Evolutionary conservation across 1,140 invertebrate species (phyloP).

Genomic region (Lucilia sericata): DNA sequence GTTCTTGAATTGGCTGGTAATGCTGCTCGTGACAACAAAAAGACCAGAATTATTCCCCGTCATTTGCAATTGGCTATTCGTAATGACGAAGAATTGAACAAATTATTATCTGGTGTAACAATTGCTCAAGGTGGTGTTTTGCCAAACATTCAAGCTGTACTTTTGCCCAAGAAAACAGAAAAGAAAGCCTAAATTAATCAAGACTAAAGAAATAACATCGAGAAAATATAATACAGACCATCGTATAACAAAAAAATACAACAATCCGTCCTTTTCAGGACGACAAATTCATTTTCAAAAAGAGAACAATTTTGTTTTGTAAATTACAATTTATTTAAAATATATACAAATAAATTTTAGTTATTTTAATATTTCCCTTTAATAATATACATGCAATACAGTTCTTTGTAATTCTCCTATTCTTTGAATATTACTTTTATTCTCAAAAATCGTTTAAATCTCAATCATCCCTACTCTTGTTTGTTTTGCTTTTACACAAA

Average conservation of each 20-base stretch:
- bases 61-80: slow-evolving; percentile 86
- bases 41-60: slow-evolving; percentile 81
- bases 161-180: slow-evolving; percentile 72
- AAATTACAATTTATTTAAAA: too few species aligned
- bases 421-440: too few species aligned
- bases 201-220: background rate
- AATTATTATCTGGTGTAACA: slow-evolving; percentile 82
- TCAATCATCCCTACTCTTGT: too few species aligned
- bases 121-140: slow-evolving; percentile 88
- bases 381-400: too few species aligned
- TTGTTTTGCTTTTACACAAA: too few species aligned
- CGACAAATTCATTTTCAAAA: background rate
- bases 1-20: slow-evolving; percentile 84
- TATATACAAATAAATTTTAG: too few species aligned
- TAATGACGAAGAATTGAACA: slow-evolving; percentile 89
- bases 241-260: background rate
- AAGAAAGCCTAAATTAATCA: slow-evolving; percentile 59
- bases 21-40: slow-evolving; percentile 77
- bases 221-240: background rate
- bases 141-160: slow-evolving; percentile 81
- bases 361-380: too few species aligned
- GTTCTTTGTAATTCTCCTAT: too few species aligned
- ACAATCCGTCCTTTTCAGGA: background rate
- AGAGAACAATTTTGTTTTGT: too few species aligned
- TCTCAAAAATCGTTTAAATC: too few species aligned